Evolutionary conservation across 2,797 vertebrate genomes (phyloP), one percentile per base, ranked within the genome.

Genomic region (Perdix hodgsoniae): DNA sequence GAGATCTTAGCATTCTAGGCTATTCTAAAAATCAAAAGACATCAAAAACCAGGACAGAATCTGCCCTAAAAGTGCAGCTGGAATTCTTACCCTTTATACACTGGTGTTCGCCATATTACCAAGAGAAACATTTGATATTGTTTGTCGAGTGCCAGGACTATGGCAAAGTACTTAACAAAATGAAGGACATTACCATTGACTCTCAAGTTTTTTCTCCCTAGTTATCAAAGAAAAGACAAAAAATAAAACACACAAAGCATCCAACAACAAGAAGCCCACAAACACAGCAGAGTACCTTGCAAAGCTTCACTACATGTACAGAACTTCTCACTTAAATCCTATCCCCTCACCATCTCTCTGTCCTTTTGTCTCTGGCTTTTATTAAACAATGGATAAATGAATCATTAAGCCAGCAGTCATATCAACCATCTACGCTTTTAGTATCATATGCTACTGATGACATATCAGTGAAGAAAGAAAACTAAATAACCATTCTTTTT

Each of bases 1-100:
- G 57, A 61, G 26, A 17, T 42, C 72, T 88, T 61, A 75, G 23
- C 31, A 26, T 88, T 90, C 59, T 39, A 18, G 90, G 37, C 31
- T 57, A 65, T 31, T 60, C 54, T 82, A 79, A 86, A 95, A 84
- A 63, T 39, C 54, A 54, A 6, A 77, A 35, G 9, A 50, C 0
- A 77, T 60, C 35, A 84, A 73, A 91, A 94, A 76, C 18, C 50
- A 90, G 80, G 63, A 50, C 42, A 88, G 16, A 91, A 90, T 50
- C 59, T 8, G 16, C 45, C 70, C 73, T 69, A 63, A 91, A 86
- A n/a, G 40, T 86, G 57, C 17, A 77, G 52, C 47, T 75, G 71
- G 21, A 73, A 85, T 56, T 22, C 59, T 86, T 14, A 45, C 27
- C 42, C 0, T 3, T 1, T 10, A 77, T 59, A 75, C 54, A 12